phyloP scores from a whole-genome alignment of 2,888 invertebrate species.

The Chelonus formosanus region DNA sequence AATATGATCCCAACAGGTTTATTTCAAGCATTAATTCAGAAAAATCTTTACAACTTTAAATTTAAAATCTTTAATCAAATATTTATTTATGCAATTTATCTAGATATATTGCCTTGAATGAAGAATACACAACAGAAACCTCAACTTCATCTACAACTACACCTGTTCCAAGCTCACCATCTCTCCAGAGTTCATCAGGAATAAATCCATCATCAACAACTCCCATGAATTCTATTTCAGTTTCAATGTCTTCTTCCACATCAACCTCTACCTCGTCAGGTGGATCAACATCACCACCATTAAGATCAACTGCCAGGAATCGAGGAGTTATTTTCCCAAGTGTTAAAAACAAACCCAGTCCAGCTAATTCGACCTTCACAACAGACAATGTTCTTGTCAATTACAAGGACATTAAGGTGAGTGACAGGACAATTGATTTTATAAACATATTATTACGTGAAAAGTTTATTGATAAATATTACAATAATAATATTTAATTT shows the following conservation, averaged over 20 bases:
- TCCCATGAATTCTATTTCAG: slow-evolving; percentile 38
- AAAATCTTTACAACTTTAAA: not conserved
- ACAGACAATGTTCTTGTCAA: slow-evolving; percentile 76
- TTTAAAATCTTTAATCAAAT: not conserved
- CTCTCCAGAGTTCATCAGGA: slow-evolving; percentile 40
- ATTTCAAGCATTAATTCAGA: slow-evolving; percentile 42
- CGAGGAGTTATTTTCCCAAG: slow-evolving; percentile 90
- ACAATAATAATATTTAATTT: too few relatives aligned
- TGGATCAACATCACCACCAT: slow-evolving; percentile 43
- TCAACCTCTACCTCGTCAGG: slow-evolving; percentile 36
- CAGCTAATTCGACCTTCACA: slow-evolving; percentile 83
- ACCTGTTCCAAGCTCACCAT: slow-evolving; percentile 43
- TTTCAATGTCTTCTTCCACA: slow-evolving; percentile 46
- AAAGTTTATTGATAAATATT: too few relatives aligned
- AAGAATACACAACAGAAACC: slow-evolving; percentile 53
- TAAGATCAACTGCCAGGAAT: slow-evolving; percentile 70
- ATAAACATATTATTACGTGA: not conserved
- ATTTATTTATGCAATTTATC: too few relatives aligned
- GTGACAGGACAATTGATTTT: slow-evolving; percentile 48
- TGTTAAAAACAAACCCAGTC: slow-evolving; percentile 88
- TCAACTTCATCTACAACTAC: slow-evolving; percentile 62
- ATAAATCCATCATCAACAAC: slow-evolving; percentile 48
- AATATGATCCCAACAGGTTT: slow-evolving; percentile 79
- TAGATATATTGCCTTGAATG: slow-evolving; percentile 54
- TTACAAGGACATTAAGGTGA: slow-evolving; percentile 86